Base-by-base conservation (phyloP, 1,140 invertebrate genomes). In the Anoplophora glabripennis region DNA sequence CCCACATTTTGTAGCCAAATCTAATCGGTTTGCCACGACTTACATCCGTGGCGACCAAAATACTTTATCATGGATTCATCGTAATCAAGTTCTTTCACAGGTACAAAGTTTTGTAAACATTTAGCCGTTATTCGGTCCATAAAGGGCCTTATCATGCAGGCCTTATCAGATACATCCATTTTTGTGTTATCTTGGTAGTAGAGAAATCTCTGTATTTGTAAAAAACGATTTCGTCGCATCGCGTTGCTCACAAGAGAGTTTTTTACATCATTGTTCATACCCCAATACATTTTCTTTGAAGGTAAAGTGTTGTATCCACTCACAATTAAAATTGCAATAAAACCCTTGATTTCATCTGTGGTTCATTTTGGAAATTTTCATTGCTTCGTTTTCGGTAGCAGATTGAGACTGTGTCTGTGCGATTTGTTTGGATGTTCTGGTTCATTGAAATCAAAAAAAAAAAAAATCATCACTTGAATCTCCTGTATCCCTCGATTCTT, bases 11-110 rank as follows among this genome's bases (percentile, higher is more conserved):
- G 48, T 62, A 65, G 1, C 59, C 59, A 36, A 45, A 66, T 37
- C 53, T 15, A 28, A 67, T 61, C 4, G 66, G 54, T 45, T 65
- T 67, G 3, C 59, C 59, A 28, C 44, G 36, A 14, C 44, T 68
- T 64, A 42, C 61, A 61, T n/a, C 66, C 58, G 59, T 68, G 64
- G 7, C 56, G 49, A 15, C 66, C 68, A 38, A 54, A 68, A 45
- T 66, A 70, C 2, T 55, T 44, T 11, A 57, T 57, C 46, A 57
- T 49, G 10, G 55, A 57, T 57, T 57, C 46, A 42, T 57, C 36
- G 21, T 40, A 57, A 7, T 35, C 7, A 12, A 57, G 37, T n/a
- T 49, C 49, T 41, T 48, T 4, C 14, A 49, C 46, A 12, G 47
- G 55, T 1, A 57, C 45, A 42, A 57, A 57, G 14, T 46, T 14